These are phyloP conservation scores for Anas platyrhynchos DNA, from an alignment of 2,113 vertebrate genomes.

Conservation along the genomic window DNA sequence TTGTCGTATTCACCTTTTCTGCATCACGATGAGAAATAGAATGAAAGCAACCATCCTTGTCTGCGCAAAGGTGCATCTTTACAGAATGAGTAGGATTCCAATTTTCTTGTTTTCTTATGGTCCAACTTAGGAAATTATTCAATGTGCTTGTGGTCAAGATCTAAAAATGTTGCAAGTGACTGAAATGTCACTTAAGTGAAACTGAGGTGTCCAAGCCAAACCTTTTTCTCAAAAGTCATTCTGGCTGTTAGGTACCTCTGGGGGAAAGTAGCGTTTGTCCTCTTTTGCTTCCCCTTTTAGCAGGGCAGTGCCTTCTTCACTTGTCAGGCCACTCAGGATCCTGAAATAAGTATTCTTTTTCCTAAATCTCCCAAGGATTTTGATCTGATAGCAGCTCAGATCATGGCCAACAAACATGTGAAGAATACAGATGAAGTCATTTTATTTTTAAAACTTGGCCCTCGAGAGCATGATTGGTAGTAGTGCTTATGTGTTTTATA, in stretches of 20 bases:
- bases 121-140: not conserved
- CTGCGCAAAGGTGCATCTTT: not conserved
- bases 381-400: constrained; percentile 47
- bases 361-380: constrained; percentile 9
- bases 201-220: not conserved
- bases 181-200: not conserved
- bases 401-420: constrained; percentile 36
- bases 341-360: not conserved
- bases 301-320: not conserved
- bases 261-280: not conserved
- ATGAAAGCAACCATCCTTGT: constrained; percentile 2
- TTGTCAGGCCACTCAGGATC: not conserved
- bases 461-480: not conserved
- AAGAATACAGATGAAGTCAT: constrained; percentile 55
- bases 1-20: not conserved
- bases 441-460: constrained; percentile 68
- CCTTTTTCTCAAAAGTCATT: not conserved
- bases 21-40: not conserved
- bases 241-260: rapidly evolving
- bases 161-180: not conserved
- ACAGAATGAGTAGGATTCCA: not conserved
- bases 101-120: not conserved
- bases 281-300: not conserved
- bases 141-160: not conserved
- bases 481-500: constrained; percentile 24